Conservation (phyloP, 2,888 invertebrate species). For the Augiades crinisus region DNA sequence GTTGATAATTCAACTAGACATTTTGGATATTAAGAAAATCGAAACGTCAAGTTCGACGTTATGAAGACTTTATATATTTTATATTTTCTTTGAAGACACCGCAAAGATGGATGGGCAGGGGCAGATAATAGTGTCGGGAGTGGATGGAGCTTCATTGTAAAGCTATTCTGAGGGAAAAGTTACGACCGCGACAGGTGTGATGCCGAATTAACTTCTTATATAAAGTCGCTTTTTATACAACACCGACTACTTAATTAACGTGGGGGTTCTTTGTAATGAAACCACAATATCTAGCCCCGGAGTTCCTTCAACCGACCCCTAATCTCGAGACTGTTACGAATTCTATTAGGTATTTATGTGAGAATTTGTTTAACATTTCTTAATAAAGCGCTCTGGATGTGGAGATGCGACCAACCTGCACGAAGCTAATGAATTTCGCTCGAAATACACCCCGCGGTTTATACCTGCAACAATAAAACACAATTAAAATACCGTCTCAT, state of each 20-base stretch:
- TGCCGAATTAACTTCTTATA: slow-evolving; percentile 78
- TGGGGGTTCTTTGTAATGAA: slow-evolving; percentile 66
- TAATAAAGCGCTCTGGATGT: slow-evolving; percentile 1
- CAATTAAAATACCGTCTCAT: slow-evolving; percentile 3
- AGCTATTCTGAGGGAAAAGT: slow-evolving; percentile 69
- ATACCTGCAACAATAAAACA: slow-evolving; percentile 19
- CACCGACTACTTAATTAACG: slow-evolving; percentile 70
- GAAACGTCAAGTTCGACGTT: slow-evolving; percentile 70
- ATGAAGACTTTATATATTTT: slow-evolving; percentile 68
- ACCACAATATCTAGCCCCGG: slow-evolving; percentile 52
- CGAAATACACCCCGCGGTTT: neutral
- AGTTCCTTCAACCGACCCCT: slow-evolving; percentile 56
- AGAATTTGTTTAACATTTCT: slow-evolving; percentile 12
- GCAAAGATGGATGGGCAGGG: slow-evolving; percentile 58
- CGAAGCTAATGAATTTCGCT: neutral
- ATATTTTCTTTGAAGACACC: slow-evolving; percentile 69
- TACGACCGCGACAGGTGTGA: slow-evolving; percentile 79
- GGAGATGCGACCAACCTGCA: slow-evolving; percentile 30
- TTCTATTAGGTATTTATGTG: neutral
- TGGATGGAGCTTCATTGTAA: slow-evolving; percentile 71
- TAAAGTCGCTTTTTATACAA: slow-evolving; percentile 74
- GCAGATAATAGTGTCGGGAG: slow-evolving; percentile 62
- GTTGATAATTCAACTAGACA: slow-evolving; percentile 55
- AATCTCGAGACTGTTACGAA: slow-evolving; percentile 13
- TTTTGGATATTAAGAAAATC: slow-evolving; percentile 56